Evolutionary conservation across 2,113 vertebrate species (phyloP), one percentile per base, ranked within the genome.

Genomic region (Lagopus leucura): DNA sequence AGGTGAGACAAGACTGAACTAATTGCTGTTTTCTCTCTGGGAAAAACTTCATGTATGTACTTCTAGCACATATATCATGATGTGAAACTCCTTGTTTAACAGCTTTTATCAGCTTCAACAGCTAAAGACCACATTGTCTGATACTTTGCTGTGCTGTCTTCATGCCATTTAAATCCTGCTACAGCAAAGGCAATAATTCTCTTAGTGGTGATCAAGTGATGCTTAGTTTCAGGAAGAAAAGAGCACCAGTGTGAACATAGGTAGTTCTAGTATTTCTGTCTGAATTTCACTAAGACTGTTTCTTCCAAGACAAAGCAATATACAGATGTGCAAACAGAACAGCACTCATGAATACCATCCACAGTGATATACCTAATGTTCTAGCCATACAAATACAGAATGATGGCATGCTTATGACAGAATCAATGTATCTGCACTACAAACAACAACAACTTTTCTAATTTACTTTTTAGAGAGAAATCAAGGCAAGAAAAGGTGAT

Each of bases 121-220:
- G 10, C 18, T 66, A 40, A 70, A 78, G 36, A 32, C 28, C 2
- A 45, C 71, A 43, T 48, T 67, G 30, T 40, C 20, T 52, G 50
- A 20, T 48, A 28, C 5, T 70, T 80, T 15, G 20, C 27, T n/a
- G 2, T 43, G 10, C 42, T 84, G 57, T 38, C 70, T 78, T 55
- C 18, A 5, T 34, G 10, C 27, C 8, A 14, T 15, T 14, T 7
- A 57, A 64, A 43, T 13, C 22, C 21, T 16, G 5, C 6, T 36
- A 24, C 0, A 76, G n/a, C 18, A 83, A 58, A 13, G 19, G 17
- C 0, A 0, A 34, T 24, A 4, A 1, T 32, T 9, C n/a, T 58
- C 67, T 48, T 63, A 20, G 36, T 6, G 30, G 19, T 64, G 16
- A 38, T 6, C 30, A 86, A 82, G 42, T 12, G 27, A 9, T 58